A percentile compares a stretch with the other conserved stretches of the same genome.
phyloP scores from a whole-genome alignment of 2,888 invertebrate genomes.

The Zaprionus lineosus region DNA sequence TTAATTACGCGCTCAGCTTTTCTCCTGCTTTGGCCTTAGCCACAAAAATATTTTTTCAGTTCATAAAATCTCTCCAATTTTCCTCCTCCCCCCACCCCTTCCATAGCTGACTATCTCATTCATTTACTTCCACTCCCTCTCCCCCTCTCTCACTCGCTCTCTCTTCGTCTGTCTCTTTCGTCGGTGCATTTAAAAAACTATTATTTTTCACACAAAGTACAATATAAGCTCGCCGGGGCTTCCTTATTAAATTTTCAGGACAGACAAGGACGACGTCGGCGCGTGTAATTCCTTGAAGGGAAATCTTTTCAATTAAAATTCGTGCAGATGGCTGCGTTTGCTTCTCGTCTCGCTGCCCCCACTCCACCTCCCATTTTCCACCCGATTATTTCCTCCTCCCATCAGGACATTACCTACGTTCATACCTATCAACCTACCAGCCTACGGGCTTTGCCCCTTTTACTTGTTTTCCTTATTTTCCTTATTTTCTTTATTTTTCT shows the following conservation, averaged over 20 bases:
- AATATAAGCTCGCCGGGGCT: slow-evolving; percentile 73
- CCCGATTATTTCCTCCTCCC: not conserved
- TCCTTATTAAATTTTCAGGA: slow-evolving; percentile 74
- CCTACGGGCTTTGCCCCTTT: slow-evolving; percentile 28
- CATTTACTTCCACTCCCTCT: not conserved
- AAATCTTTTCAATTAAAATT: slow-evolving; percentile 80
- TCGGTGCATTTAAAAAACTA: slow-evolving; percentile 70
- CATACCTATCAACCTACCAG: slow-evolving; percentile 7
- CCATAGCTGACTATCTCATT: too few relatives aligned
- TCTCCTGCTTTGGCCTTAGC: slow-evolving; percentile 51
- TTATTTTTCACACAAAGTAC: slow-evolving; percentile 75
- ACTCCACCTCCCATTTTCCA: too few relatives aligned
- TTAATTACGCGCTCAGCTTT: slow-evolving; percentile 75
- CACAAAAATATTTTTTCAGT: slow-evolving; percentile 57
- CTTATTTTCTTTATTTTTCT: slow-evolving; percentile 4
- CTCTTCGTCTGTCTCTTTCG: slow-evolving; percentile 3
- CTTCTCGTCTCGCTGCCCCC: slow-evolving; percentile 37
- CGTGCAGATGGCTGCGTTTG: slow-evolving; percentile 77
- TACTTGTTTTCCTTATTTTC: slow-evolving; percentile 10
- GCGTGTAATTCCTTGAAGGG: slow-evolving; percentile 74
- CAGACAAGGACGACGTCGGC: slow-evolving; percentile 37
- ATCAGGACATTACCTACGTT: too few relatives aligned
- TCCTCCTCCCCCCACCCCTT: too few relatives aligned
- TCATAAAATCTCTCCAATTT: too few relatives aligned
- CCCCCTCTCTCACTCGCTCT: too few relatives aligned